Conservation (phyloP, 2,888 invertebrate species). For the Orthonevra nobilis region DNA sequence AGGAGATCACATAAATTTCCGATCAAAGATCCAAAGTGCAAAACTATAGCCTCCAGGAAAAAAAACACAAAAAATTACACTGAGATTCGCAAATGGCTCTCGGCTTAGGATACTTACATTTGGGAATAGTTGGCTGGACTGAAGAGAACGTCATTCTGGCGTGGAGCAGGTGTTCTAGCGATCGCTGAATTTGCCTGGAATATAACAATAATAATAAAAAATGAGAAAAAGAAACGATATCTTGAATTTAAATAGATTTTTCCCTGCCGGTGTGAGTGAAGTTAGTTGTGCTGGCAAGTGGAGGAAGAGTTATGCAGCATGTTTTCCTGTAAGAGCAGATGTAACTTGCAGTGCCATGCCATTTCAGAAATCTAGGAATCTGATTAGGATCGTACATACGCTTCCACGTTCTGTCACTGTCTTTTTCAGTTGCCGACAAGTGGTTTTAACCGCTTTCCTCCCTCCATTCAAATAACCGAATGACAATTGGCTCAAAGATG, state of each 20-base stretch:
- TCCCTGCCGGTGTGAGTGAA: slow-evolving; percentile 23
- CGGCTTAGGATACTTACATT: slow-evolving; percentile 74
- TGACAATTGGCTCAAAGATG: slow-evolving; percentile 42
- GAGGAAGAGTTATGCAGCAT: slow-evolving; percentile 41
- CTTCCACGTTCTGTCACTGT: slow-evolving; percentile 30
- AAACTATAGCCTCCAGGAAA: slow-evolving; percentile 45
- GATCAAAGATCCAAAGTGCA: slow-evolving; percentile 70
- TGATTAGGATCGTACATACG: slow-evolving; percentile 56
- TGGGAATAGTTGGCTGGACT: slow-evolving; percentile 79
- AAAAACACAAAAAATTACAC: slow-evolving; percentile 14
- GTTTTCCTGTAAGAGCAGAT: slow-evolving; percentile 57
- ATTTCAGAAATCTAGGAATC: slow-evolving; percentile 66
- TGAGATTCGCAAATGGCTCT: slow-evolving; percentile 43
- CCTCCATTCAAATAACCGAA: slow-evolving; percentile 53
- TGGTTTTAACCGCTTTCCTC: slow-evolving; percentile 5
- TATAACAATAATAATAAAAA: slow-evolving; percentile 65
- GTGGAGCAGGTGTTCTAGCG: slow-evolving; percentile 75
- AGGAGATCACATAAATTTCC: slow-evolving; percentile 70
- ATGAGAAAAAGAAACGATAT: slow-evolving; percentile 42
- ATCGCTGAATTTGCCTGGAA: slow-evolving; percentile 75
- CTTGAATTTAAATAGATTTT: slow-evolving; percentile 65
- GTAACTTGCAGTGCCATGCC: slow-evolving; percentile 56
- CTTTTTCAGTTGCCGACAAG: slow-evolving; percentile 28
- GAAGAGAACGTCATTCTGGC: slow-evolving; percentile 75
- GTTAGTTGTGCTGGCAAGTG: slow-evolving; percentile 29